phyloP scores from a whole-genome alignment of 2,888 invertebrate species.

The Rhimphoctona megacephalus region DNA sequence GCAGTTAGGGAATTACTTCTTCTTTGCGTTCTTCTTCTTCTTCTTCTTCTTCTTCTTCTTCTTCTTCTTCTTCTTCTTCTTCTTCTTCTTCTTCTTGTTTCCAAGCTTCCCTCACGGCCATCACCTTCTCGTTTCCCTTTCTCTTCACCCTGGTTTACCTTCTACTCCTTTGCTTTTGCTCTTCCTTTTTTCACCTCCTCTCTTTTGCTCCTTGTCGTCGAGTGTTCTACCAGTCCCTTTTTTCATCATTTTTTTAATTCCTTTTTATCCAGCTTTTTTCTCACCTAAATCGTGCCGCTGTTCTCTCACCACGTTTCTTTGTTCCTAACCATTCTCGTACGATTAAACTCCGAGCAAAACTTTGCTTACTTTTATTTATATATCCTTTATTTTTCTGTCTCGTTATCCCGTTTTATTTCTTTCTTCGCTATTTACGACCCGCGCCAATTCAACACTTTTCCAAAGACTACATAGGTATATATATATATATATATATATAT shows the following conservation, averaged over 20 bases:
- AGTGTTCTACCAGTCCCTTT: not conserved
- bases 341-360: not conserved
- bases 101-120: slow-evolving; percentile 60
- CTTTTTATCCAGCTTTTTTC: not conserved
- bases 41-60: slow-evolving; percentile 10
- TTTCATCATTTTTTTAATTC: not conserved
- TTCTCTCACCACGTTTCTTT: slow-evolving; percentile 44
- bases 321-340: slow-evolving; percentile 28
- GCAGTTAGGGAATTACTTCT: slow-evolving; percentile 22
- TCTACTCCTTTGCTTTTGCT: slow-evolving; percentile 45
- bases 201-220: slow-evolving; percentile 38
- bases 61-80: slow-evolving; percentile 30
- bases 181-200: slow-evolving; percentile 33
- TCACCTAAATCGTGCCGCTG: slow-evolving; percentile 21
- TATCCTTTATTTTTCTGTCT: slow-evolving; percentile 3
- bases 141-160: slow-evolving; percentile 60
- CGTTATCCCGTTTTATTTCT: slow-evolving; percentile 37
- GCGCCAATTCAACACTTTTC: slow-evolving; percentile 26
- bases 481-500: not conserved
- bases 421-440: slow-evolving; percentile 42
- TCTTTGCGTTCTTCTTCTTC: slow-evolving; percentile 28
- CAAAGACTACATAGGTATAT: not conserved
- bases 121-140: slow-evolving; percentile 61
- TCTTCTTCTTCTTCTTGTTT: slow-evolving; percentile 39
- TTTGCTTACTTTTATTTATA: not conserved